These are phyloP conservation scores for Caranx ignobilis DNA, from an alignment of 2,113 vertebrate species.

Conservation along the genomic window DNA sequence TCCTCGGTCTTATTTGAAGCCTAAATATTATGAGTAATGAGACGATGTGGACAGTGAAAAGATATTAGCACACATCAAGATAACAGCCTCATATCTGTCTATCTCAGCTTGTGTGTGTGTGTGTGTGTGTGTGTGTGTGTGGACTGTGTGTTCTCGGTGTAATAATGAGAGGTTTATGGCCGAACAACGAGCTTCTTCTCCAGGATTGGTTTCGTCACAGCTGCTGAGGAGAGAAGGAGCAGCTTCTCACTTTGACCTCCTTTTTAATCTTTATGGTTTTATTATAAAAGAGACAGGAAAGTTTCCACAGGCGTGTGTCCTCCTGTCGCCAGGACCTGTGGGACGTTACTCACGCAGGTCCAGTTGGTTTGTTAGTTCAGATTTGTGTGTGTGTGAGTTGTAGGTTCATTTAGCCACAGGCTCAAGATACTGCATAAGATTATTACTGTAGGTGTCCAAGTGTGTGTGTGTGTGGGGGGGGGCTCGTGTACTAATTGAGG, in stretches of 20 bases:
- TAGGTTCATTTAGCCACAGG: not conserved
- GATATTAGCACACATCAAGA: constrained; percentile 27
- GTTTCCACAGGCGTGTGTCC: constrained; percentile 25
- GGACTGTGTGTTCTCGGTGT: constrained; percentile 35
- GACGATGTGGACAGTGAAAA: constrained; percentile 48
- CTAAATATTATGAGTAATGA: constrained; percentile 76
- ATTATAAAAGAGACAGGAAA: not conserved
- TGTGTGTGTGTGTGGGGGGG: not conserved
- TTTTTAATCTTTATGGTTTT: constrained; percentile 72
- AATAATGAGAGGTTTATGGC: constrained; percentile 61
- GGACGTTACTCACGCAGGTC: not conserved
- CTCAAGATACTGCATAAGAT: not conserved
- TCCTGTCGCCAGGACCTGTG: not conserved
- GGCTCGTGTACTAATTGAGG: not conserved
- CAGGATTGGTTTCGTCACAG: constrained; percentile 8
- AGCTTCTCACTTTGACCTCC: constrained; percentile 60
- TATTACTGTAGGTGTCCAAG: constrained; percentile 1
- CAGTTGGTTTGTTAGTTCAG: not conserved
- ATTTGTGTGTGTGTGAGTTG: not conserved
- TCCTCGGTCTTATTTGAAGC: constrained; percentile 70
- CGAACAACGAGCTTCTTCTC: not conserved
- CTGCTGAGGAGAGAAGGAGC: constrained; percentile 1
- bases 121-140: not conserved
- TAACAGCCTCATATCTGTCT: constrained; percentile 10
- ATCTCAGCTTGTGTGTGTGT: not conserved